Conservation (phyloP, 2,888 invertebrate genomes). For the Griposia aprilina region DNA sequence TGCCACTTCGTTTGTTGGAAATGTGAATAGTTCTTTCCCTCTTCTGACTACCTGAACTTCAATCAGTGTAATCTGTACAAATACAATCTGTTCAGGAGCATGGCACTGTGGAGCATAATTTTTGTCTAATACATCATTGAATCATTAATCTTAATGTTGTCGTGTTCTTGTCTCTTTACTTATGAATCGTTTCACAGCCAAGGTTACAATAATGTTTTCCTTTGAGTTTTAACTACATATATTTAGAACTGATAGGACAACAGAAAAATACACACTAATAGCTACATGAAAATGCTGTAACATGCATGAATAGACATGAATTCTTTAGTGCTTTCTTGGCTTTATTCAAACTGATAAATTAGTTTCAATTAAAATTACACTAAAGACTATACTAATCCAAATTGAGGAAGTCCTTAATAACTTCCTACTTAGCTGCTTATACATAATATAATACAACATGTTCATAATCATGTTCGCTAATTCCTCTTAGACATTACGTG, state of each 20-base stretch:
- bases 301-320: conserved; percentile 4
- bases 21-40: conserved; percentile 8
- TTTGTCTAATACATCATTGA: neutral
- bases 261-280: conserved; percentile 10
- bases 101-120: neutral
- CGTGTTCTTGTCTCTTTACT: neutral
- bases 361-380: conserved; percentile 48
- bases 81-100: neutral
- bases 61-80: neutral
- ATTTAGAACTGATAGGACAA: neutral
- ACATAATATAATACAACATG: conserved; percentile 44
- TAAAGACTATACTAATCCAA: conserved; percentile 34
- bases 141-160: too few species aligned
- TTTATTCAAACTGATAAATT: conserved; percentile 38
- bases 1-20: conserved; percentile 22
- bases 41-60: conserved; percentile 24
- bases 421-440: conserved; percentile 59
- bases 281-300: conserved; percentile 4
- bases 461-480: conserved; percentile 52
- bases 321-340: conserved; percentile 29
- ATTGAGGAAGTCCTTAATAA: conserved; percentile 64
- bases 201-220: neutral
- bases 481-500: conserved; percentile 59
- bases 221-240: neutral
- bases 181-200: neutral